Percentiles rank a stretch among this genome's conserved stretches.
Evolutionary conservation across 2,888 invertebrate genomes (phyloP).

Genomic region (Leistus spinibarbis): DNA sequence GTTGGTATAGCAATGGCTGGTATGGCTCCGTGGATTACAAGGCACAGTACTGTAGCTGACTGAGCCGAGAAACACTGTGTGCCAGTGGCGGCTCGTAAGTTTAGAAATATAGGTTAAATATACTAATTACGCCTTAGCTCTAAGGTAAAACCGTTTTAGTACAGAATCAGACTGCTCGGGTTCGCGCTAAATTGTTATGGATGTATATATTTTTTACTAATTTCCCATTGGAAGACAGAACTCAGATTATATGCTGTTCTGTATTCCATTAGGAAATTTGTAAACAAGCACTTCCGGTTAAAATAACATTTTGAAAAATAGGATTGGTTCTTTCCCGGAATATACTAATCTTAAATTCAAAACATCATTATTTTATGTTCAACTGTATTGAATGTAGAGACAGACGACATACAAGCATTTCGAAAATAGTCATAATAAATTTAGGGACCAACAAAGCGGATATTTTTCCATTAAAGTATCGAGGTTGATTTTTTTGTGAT

Average conservation of each 20-base stretch:
- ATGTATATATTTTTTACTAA: too few relatives aligned
- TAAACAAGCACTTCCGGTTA: not conserved
- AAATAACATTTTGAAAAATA: not conserved
- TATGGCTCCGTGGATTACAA: not conserved
- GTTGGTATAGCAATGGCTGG: not conserved
- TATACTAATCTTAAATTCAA: not conserved
- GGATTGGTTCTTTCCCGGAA: too few relatives aligned
- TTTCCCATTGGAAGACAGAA: too few relatives aligned
- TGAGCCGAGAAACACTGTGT: too few relatives aligned
- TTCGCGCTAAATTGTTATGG: too few relatives aligned
- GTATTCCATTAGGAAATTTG: not conserved
- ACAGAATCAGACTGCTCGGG: too few relatives aligned
- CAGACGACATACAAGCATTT: not conserved
- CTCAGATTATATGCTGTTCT: too few relatives aligned
- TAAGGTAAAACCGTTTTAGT: too few relatives aligned
- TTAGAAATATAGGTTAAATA: too few relatives aligned
- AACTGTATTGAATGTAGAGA: not conserved
- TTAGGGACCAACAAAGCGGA: not conserved
- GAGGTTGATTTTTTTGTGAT: not conserved
- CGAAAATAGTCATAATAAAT: not conserved
- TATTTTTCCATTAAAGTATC: not conserved
- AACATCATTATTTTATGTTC: not conserved
- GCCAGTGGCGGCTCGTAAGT: too few relatives aligned
- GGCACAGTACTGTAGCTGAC: not conserved
- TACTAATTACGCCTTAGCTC: too few relatives aligned